A percentile compares a stretch with the other conserved stretches of the same genome.
Evolutionary conservation across 2,888 invertebrate genomes (phyloP).

Genomic region (Acrocyrtus sp.): DNA sequence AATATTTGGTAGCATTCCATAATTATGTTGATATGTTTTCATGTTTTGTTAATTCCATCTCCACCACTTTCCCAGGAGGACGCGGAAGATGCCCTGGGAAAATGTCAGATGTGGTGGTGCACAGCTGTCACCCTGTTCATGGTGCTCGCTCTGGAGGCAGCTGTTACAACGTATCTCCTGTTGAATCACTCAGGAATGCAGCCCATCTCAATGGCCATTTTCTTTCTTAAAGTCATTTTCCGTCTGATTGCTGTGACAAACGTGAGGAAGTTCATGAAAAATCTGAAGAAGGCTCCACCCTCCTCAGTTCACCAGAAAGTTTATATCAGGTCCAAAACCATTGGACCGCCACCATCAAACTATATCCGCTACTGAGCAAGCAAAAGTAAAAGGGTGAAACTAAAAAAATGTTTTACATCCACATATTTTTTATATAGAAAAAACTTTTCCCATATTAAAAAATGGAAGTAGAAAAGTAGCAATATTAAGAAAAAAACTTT

Average conservation of each 20-base stretch:
- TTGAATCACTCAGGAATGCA: constrained; percentile 53
- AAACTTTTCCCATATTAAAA: too few species aligned
- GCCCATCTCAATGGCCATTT: constrained; percentile 56
- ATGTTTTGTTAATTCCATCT: background rate
- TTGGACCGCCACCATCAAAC: constrained; percentile 59
- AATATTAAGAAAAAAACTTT: too few species aligned
- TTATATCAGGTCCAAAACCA: constrained; percentile 56
- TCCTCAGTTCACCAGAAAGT: constrained; percentile 58
- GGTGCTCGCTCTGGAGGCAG: constrained; percentile 49
- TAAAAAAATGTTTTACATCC: too few species aligned
- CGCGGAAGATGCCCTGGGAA: constrained; percentile 57
- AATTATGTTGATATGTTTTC: background rate
- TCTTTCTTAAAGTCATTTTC: constrained; percentile 56
- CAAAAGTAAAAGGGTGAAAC: too few species aligned
- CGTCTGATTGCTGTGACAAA: constrained; percentile 54
- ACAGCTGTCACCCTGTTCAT: constrained; percentile 53
- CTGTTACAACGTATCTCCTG: constrained; percentile 47
- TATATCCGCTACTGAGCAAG: constrained; percentile 52
- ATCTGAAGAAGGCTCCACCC: constrained; percentile 58
- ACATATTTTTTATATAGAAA: too few species aligned
- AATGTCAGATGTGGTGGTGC: constrained; percentile 60
- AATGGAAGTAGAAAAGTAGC: too few species aligned
- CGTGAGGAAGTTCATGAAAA: constrained; percentile 57
- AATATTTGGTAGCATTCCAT: too few species aligned
- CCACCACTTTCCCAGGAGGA: constrained; percentile 48